Percentiles rank a stretch among this genome's conserved stretches.
Evolutionary conservation across 2,113 vertebrate species (phyloP).

Genomic region (Natator depressus): DNA sequence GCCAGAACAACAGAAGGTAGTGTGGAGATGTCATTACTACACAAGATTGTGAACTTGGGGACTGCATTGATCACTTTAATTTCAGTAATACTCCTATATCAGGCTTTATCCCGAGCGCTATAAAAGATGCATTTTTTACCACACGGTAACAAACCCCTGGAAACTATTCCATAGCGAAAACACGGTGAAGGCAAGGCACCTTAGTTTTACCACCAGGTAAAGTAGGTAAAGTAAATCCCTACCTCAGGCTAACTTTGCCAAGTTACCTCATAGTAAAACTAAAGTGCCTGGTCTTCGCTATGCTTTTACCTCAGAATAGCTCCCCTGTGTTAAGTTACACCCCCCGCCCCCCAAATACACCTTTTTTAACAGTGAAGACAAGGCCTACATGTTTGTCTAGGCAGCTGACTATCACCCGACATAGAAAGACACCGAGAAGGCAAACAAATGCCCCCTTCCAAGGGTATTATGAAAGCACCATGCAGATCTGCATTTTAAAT

Average conservation of each 20-base stretch:
- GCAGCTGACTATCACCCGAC: neutral
- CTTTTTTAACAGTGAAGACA: neutral
- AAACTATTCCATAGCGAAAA: neutral
- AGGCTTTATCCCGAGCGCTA: neutral
- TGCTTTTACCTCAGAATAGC: neutral
- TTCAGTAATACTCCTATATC: neutral
- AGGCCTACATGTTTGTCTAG: neutral
- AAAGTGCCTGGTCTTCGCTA: neutral
- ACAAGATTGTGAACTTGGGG: neutral
- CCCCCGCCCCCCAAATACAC: neutral
- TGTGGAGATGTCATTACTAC: neutral
- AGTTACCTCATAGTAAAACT: neutral
- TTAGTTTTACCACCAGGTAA: neutral
- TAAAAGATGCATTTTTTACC: neutral
- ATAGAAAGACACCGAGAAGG: neutral
- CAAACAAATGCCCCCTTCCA: neutral
- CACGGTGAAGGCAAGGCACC: neutral
- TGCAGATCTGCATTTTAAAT: neutral
- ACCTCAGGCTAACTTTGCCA: neutral
- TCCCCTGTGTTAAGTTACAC: neutral
- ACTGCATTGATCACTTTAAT: neutral
- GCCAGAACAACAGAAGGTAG: neutral
- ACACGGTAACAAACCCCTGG: fast-evolving
- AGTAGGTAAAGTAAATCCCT: neutral
- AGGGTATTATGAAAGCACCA: neutral